Percentiles rank a stretch among this genome's conserved stretches.
Evolutionary conservation across 2,888 invertebrate genomes (phyloP).

Genomic region (Drosophila ustulata): DNA sequence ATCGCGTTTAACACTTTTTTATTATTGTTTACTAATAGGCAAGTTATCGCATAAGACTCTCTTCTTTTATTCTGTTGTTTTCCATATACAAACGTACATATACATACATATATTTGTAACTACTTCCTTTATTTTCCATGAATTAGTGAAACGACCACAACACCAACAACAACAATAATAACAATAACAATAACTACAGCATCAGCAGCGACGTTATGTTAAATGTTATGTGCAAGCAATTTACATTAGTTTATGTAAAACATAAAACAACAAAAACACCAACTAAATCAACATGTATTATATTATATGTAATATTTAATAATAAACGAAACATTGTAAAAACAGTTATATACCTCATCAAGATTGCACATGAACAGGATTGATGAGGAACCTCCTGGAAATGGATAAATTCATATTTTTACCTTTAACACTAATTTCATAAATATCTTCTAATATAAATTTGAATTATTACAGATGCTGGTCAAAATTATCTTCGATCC

Average conservation of each 20-base stretch:
- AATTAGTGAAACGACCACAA: constrained; percentile 30
- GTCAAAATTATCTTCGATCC: too few species aligned
- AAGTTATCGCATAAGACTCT: constrained; percentile 59
- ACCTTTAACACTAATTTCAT: too few species aligned
- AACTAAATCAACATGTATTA: constrained; percentile 72
- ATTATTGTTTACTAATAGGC: constrained; percentile 76
- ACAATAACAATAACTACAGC: constrained; percentile 14
- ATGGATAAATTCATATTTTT: too few species aligned
- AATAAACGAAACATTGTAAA: constrained; percentile 38
- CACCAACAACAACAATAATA: constrained; percentile 1
- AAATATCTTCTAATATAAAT: too few species aligned
- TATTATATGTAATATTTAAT: constrained; percentile 67
- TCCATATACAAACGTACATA: constrained; percentile 12
- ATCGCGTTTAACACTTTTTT: constrained; percentile 69
- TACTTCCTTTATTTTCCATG: constrained; percentile 14
- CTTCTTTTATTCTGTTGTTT: constrained; percentile 31
- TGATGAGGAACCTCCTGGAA: too few species aligned
- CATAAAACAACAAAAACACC: constrained; percentile 41
- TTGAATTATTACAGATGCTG: too few species aligned
- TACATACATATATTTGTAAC: constrained; percentile 23
- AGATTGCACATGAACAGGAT: too few species aligned
- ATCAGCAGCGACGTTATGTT: constrained; percentile 11
- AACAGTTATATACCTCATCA: neutral
- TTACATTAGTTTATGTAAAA: constrained; percentile 34
- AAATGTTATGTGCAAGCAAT: constrained; percentile 53